phyloP scores from a whole-genome alignment of 2,888 invertebrate species.

The Agriotes lineatus region DNA sequence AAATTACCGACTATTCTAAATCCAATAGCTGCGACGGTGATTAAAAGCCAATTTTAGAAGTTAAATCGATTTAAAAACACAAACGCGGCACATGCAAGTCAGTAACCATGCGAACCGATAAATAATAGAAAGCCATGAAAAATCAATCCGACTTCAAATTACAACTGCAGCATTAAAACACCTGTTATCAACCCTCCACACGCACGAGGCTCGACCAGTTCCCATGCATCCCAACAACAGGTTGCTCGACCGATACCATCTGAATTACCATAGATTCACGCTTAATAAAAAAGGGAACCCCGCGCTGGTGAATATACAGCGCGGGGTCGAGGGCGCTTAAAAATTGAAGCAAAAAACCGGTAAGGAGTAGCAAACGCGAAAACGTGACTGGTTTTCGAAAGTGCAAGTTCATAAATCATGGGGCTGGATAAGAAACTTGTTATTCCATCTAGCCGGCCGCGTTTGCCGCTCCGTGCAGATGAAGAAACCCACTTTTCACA shows the following conservation, averaged over 20 bases:
- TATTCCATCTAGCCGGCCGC: constrained; percentile 39
- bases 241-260: constrained; percentile 22
- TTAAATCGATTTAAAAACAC: background rate
- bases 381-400: constrained; percentile 55
- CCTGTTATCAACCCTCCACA: constrained; percentile 2
- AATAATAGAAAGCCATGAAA: constrained; percentile 15
- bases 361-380: constrained; percentile 41
- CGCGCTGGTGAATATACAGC: background rate
- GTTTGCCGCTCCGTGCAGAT: constrained; percentile 3
- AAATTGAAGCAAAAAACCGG: constrained; percentile 36
- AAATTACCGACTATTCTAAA: background rate
- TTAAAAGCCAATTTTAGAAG: constrained; percentile 7
- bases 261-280: constrained; percentile 19
- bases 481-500: background rate
- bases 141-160: constrained; percentile 16
- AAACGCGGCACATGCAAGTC: background rate
- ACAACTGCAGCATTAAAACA: constrained; percentile 18
- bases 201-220: background rate
- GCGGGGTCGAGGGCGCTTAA: constrained; percentile 6
- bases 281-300: constrained; percentile 1
- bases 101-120: background rate
- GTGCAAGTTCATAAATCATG: constrained; percentile 54
- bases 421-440: constrained; percentile 51
- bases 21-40: background rate
- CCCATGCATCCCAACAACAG: constrained; percentile 19